Percentiles rank a stretch among this genome's conserved stretches.
Conservation (phyloP, 2,888 invertebrate genomes). For the Timema podura region DNA sequence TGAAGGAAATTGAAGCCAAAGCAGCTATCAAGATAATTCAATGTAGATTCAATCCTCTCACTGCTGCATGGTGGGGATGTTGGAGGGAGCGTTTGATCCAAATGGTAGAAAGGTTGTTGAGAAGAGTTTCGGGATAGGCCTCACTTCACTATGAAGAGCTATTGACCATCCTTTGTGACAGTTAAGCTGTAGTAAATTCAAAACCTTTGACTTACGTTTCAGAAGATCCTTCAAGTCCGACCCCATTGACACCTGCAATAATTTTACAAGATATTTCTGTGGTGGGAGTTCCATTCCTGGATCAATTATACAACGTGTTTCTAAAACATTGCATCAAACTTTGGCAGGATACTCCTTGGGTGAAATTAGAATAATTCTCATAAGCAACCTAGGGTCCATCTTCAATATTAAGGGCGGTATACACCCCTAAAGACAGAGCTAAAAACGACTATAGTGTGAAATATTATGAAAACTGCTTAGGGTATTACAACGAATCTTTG, state of each 20-base stretch:
- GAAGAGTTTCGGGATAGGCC: neutral
- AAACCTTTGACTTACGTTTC: neutral
- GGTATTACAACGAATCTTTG: no score
- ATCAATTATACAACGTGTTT: no score
- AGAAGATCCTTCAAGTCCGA: neutral
- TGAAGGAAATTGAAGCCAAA: neutral
- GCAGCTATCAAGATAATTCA: neutral
- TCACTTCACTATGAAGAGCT: no score
- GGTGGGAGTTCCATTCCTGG: neutral
- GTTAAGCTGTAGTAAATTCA: neutral
- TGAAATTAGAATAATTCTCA: no score
- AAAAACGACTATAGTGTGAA: no score
- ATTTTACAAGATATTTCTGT: neutral
- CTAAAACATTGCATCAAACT: no score
- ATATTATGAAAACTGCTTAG: no score
- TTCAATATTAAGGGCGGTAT: no score
- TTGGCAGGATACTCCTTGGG: no score
- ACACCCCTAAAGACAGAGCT: no score
- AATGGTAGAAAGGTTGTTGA: neutral
- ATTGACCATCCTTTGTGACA: no score
- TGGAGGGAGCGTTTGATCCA: neutral
- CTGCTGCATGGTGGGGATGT: neutral
- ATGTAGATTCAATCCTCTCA: neutral
- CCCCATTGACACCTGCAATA: neutral
- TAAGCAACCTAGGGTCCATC: no score